phyloP scores from a whole-genome alignment of 2,888 invertebrate species.

The Volucella zonaria region DNA sequence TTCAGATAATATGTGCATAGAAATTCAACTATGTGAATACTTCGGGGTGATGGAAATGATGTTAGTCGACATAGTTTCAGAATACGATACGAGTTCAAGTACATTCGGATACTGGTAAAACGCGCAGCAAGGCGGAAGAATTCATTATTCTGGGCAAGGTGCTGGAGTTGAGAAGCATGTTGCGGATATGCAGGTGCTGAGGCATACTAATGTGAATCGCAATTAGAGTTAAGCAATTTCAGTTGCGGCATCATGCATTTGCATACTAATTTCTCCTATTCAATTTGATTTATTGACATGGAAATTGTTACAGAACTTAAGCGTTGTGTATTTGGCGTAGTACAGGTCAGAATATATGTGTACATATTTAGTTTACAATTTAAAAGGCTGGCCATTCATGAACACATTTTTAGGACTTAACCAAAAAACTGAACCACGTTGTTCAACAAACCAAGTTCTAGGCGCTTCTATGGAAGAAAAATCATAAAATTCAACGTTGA shows the following conservation, averaged over 20 bases:
- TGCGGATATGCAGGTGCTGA: constrained; percentile 71
- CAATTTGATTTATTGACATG: constrained; percentile 65
- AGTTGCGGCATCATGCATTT: constrained; percentile 62
- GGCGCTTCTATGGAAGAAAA: no score
- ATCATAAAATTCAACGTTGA: no score
- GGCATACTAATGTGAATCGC: constrained; percentile 70
- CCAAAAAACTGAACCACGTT: no score
- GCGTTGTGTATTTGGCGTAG: not conserved
- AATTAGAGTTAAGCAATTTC: constrained; percentile 70
- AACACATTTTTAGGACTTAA: no score
- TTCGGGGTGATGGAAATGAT: not conserved
- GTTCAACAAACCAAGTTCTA: no score
- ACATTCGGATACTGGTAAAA: no score
- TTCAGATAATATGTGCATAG: not conserved
- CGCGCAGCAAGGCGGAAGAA: constrained; percentile 17
- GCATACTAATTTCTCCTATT: constrained; percentile 65
- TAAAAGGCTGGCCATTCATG: no score
- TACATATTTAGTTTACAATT: no score
- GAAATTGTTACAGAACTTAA: constrained; percentile 26
- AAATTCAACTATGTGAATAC: not conserved
- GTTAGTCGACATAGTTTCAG: not conserved
- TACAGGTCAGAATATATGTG: no score
- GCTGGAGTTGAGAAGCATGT: constrained; percentile 62
- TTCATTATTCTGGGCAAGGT: constrained; percentile 72
- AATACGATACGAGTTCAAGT: constrained; percentile 12